Evolutionary conservation across 2,888 invertebrate species (phyloP), one percentile per base, ranked within the genome.

Genomic region (Phyllotreta striolata): DNA sequence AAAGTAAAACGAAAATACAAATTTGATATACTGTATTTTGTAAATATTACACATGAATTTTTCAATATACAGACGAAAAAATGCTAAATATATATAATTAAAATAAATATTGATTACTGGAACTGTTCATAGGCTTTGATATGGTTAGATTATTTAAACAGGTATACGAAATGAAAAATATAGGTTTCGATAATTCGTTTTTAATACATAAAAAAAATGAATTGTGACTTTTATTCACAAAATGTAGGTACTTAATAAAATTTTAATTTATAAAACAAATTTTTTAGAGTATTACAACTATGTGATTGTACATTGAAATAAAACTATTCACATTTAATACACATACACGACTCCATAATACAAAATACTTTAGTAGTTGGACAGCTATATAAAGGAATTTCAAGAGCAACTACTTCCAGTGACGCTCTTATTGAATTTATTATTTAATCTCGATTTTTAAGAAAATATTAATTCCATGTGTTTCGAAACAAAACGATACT

Each of bases 1-100:
- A 24, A 24, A 24, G 24, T 24, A 24, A 63, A 63, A 59, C 59
- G 47, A 58, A 41, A 10, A 9, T 13, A 9, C 38, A 13, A 43
- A 24, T 60, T 55, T 56, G 37, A 51, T 49, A 64, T 60, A 60
- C 62, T 64, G 59, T 69, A 65, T 67, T 67, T 64, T 70, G 70
- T 71, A 72, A 68, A 72, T 72, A 70, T 70, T 72, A 71, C 69
- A 71, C 69, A 69, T 69, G 67, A 66, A 68, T 72, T 70, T 63
- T 66, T 64, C 64, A 68, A 62, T 62, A 70, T 72, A 70, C 66
- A 67, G 68, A 61, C 66, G 62, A 67, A 71, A 66, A 55, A 68
- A 69, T 66, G 67, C 67, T 70, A 68, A 68, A 61, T 62, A 64
- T 56, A 64, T 56, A 66, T 66, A 63, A 64, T 44, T 64, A 64